Evolutionary conservation across 1,140 invertebrate genomes (phyloP).

Genomic region (Drosophila orosa): DNA sequence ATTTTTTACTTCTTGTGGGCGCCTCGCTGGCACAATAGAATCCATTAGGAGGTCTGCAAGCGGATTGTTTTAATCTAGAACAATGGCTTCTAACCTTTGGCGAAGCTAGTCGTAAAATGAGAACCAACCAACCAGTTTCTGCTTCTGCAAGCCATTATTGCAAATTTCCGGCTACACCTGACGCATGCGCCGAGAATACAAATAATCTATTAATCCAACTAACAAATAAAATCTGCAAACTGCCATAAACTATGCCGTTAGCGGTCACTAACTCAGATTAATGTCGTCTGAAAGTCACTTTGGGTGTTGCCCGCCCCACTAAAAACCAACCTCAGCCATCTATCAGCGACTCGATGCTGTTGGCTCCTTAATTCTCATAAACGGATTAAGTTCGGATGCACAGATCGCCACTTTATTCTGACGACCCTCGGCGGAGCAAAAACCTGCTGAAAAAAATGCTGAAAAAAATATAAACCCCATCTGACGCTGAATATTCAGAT

Average conservation of each 20-base stretch:
- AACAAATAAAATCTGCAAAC: slow-evolving; percentile 23
- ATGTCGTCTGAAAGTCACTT: slow-evolving; percentile 34
- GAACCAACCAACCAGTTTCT: slow-evolving; percentile 39
- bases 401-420: slow-evolving; percentile 33
- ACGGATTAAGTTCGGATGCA: slow-evolving; percentile 33
- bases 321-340: neutral
- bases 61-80: slow-evolving; percentile 20
- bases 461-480: slow-evolving; percentile 14
- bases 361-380: slow-evolving; percentile 27
- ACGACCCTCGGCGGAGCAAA: slow-evolving; percentile 39
- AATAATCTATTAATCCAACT: slow-evolving; percentile 18
- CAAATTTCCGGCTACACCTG: slow-evolving; percentile 59
- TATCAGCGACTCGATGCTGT: neutral
- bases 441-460: slow-evolving; percentile 4
- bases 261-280: slow-evolving; percentile 27
- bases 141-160: slow-evolving; percentile 31
- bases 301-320: slow-evolving; percentile 8
- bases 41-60: slow-evolving; percentile 13
- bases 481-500: slow-evolving; percentile 50
- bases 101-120: slow-evolving; percentile 26
- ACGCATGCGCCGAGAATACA: slow-evolving; percentile 23
- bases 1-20: slow-evolving; percentile 18
- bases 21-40: slow-evolving; percentile 9
- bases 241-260: slow-evolving; percentile 37
- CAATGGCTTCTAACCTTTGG: slow-evolving; percentile 46